Conservation (phyloP, 1,140 invertebrate species). For the Aricia agestis region DNA sequence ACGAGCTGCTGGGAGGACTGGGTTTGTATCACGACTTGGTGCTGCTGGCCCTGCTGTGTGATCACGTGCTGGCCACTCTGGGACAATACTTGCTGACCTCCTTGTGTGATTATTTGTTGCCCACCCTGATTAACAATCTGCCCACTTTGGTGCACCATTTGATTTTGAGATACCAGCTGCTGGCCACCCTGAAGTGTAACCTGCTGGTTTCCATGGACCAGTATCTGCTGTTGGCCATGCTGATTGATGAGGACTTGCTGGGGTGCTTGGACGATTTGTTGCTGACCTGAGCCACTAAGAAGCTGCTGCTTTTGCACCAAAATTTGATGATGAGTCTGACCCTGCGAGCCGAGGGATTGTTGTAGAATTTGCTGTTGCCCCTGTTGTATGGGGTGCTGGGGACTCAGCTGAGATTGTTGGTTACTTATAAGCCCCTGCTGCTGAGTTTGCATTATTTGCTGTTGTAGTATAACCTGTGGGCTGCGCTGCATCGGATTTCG, state of each 20-base stretch:
- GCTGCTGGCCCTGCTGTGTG: slow-evolving; percentile 65
- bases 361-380: slow-evolving; percentile 59
- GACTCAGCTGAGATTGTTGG: slow-evolving; percentile 62
- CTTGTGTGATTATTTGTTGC: slow-evolving; percentile 64
- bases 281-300: slow-evolving; percentile 57
- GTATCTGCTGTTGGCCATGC: slow-evolving; percentile 68
- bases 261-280: slow-evolving; percentile 65
- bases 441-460: slow-evolving; percentile 73
- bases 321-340: slow-evolving; percentile 68
- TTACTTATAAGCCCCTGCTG: slow-evolving; percentile 65
- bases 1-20: slow-evolving; percentile 65
- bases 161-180: slow-evolving; percentile 65
- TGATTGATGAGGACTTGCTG: slow-evolving; percentile 68
- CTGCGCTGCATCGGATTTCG: slow-evolving; percentile 67
- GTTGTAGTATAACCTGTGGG: slow-evolving; percentile 69
- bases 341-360: slow-evolving; percentile 62
- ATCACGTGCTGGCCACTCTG: slow-evolving; percentile 71
- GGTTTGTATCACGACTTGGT: slow-evolving; percentile 62
- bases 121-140: slow-evolving; percentile 65
- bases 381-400: slow-evolving; percentile 66
- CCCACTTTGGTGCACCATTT: slow-evolving; percentile 66
- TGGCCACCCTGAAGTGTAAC: slow-evolving; percentile 65
- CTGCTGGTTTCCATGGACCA: slow-evolving; percentile 69
- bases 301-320: slow-evolving; percentile 71
- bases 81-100: slow-evolving; percentile 59